These are phyloP conservation scores for Neogobius melanostomus DNA, from an alignment of 2,113 vertebrate genomes.

Conservation along the genomic window DNA sequence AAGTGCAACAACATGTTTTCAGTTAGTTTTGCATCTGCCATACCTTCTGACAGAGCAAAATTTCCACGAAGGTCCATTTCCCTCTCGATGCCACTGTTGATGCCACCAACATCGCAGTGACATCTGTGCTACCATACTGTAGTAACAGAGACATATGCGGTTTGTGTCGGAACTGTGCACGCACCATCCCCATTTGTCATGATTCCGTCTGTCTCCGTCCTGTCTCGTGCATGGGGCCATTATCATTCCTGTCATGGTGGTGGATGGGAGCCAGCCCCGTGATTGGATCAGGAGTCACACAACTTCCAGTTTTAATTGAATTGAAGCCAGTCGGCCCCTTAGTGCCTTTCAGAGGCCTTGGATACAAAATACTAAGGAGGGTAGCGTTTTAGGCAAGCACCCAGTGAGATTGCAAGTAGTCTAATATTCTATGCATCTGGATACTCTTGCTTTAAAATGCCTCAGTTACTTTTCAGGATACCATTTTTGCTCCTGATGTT, in stretches of 20 bases:
- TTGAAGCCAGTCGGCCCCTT: conserved; percentile 46
- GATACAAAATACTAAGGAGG: conserved; percentile 45
- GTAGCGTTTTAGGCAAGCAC: conserved; percentile 1
- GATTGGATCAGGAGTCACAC: conserved; percentile 63
- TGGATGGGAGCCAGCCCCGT: conserved; percentile 48
- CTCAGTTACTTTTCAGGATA: no score
- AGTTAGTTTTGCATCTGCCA: conserved; percentile 9
- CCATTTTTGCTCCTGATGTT: no score
- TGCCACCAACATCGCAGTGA: conserved; percentile 4
- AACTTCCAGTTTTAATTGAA: conserved; percentile 67
- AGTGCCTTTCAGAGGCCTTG: conserved; percentile 41
- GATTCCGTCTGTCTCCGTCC: conserved; percentile 27
- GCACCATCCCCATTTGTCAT: conserved; percentile 15
- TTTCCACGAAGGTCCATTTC: background rate
- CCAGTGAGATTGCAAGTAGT: no score
- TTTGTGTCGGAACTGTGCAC: conserved; percentile 18
- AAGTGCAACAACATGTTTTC: background rate
- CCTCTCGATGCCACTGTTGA: background rate
- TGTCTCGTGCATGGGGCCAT: conserved; percentile 34
- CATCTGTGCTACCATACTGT: background rate
- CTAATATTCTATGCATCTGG: no score
- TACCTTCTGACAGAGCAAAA: background rate
- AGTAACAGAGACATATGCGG: conserved; percentile 21
- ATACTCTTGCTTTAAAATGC: no score
- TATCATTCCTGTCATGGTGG: conserved; percentile 55